Evolutionary conservation across 2,888 invertebrate species (phyloP).

Genomic region (Lucinisca nassula): DNA sequence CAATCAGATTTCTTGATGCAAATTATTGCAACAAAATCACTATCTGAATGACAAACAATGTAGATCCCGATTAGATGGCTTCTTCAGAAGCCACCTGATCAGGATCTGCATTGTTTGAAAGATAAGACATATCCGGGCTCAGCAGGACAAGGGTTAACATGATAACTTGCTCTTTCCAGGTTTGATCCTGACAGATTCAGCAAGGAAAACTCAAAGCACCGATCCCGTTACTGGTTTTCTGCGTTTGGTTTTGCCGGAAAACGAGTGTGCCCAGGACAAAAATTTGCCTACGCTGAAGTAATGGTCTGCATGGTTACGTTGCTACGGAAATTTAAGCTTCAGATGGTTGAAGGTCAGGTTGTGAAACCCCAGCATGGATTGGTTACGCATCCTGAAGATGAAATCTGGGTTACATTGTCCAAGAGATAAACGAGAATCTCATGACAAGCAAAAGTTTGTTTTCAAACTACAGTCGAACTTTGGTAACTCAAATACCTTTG

Average conservation of each 20-base stretch:
- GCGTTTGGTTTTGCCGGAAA: slow-evolving; percentile 88
- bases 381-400: slow-evolving; percentile 87
- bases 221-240: slow-evolving; percentile 81
- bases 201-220: slow-evolving; percentile 74
- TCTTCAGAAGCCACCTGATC: no score
- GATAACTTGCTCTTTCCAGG: no score
- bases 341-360: slow-evolving; percentile 85
- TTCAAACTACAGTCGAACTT: no score
- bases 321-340: slow-evolving; percentile 82
- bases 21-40: no score
- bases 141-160: no score
- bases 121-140: no score
- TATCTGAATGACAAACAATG: no score
- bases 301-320: slow-evolving; percentile 80
- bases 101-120: no score
- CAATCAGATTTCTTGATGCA: no score
- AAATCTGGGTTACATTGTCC: slow-evolving; percentile 86
- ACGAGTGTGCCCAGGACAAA: slow-evolving; percentile 82
- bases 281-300: slow-evolving; percentile 83
- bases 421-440: slow-evolving; percentile 76
- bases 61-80: no score
- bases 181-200: slow-evolving; percentile 87
- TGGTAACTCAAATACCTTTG: no score
- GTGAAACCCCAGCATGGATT: slow-evolving; percentile 85
- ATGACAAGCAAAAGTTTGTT: no score